A percentile compares a stretch with the other conserved stretches of the same genome.
These are phyloP conservation scores for Varanus salvator DNA, from an alignment of 2,113 vertebrate species.

Conservation along the genomic window DNA sequence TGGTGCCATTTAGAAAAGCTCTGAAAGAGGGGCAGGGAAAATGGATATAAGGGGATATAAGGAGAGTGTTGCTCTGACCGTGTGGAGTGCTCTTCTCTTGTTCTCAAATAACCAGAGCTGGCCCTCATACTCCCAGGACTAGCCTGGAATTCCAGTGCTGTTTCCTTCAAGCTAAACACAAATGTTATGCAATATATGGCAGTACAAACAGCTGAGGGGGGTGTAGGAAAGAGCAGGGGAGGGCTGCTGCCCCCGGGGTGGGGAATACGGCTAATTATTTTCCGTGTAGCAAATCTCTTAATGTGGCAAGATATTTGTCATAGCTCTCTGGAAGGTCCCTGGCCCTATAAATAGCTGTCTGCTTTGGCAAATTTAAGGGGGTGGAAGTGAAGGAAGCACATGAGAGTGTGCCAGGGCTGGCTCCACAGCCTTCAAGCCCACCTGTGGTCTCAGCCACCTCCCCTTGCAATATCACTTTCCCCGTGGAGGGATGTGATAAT, in stretches of 20 bases:
- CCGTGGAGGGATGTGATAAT: not conserved
- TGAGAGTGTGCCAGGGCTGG: not conserved
- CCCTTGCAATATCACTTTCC: not conserved
- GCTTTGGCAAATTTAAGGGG: slow-evolving; percentile 3
- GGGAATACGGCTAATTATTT: slow-evolving; percentile 22
- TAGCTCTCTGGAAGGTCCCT: not conserved
- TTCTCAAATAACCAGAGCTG: not conserved
- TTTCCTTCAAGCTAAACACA: not conserved
- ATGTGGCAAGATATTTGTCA: slow-evolving; percentile 21
- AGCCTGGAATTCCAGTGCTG: not conserved
- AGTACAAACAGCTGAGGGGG: not conserved
- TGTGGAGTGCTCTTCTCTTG: not conserved
- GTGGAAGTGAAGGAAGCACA: not conserved
- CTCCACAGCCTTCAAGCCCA: not conserved
- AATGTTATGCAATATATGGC: not conserved
- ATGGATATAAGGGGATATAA: not conserved
- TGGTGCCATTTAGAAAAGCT: not conserved
- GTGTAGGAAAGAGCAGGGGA: not conserved
- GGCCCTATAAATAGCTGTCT: slow-evolving; percentile 28
- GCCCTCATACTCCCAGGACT: too few relatives aligned
- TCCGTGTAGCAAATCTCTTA: slow-evolving; percentile 24
- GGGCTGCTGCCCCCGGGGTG: slow-evolving; percentile 7
- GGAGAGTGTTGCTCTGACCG: not conserved
- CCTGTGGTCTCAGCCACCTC: not conserved
- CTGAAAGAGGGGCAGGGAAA: not conserved